Conservation (phyloP, 2,888 invertebrate species). For the Nasonia oneida region DNA sequence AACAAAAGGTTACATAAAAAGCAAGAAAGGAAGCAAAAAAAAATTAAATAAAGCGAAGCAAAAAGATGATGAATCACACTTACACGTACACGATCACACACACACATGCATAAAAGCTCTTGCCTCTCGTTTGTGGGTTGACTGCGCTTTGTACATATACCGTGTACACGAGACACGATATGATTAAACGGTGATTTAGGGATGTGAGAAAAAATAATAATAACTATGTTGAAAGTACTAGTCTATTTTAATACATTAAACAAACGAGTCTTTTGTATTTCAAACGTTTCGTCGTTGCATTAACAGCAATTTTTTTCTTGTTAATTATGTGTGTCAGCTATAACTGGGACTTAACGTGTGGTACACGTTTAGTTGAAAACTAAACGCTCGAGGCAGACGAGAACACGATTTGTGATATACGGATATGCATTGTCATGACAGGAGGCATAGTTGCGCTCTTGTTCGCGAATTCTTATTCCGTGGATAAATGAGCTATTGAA, state of each 20-base stretch:
- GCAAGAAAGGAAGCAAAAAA: constrained; percentile 48
- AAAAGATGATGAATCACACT: constrained; percentile 14
- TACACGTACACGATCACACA: background rate
- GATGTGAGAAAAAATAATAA: constrained; percentile 68
- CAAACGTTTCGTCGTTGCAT: constrained; percentile 2
- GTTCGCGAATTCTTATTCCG: constrained; percentile 23
- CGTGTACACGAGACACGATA: constrained; percentile 66
- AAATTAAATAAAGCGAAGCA: constrained; percentile 60
- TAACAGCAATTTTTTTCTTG: constrained; percentile 42
- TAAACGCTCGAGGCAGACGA: background rate
- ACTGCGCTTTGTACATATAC: constrained; percentile 77
- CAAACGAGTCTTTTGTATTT: constrained; percentile 29
- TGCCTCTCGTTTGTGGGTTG: constrained; percentile 79
- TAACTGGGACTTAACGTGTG: constrained; percentile 7
- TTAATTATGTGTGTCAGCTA: constrained; percentile 26
- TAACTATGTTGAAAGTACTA: constrained; percentile 78
- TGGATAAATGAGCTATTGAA: constrained; percentile 19
- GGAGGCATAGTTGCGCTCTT: constrained; percentile 24
- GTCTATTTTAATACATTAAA: constrained; percentile 71
- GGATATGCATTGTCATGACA: constrained; percentile 12
- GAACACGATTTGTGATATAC: constrained; percentile 25
- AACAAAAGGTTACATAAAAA: constrained; percentile 65
- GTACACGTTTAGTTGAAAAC: constrained; percentile 13
- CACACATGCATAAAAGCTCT: constrained; percentile 46
- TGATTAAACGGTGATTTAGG: constrained; percentile 37